Base-by-base conservation (phyloP, 2,797 vertebrate genomes). In the Paguma larvata region DNA sequence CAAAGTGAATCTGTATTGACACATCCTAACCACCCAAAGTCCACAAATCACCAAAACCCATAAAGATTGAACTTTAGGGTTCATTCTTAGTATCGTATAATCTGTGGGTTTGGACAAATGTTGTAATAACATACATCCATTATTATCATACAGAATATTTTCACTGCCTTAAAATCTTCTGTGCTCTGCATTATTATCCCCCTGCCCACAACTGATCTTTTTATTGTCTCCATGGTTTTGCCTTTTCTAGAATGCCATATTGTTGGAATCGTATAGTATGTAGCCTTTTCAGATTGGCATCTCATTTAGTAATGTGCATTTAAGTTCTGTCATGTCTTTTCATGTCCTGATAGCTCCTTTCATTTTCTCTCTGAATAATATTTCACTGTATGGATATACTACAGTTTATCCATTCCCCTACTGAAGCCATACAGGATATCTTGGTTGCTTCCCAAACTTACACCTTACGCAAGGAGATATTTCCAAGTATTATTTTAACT, bases 381-480 rank as follows among this genome's bases (percentile, higher is more conserved):
- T 27, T 30, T 30, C 10, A n/a, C 13, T 51, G 30, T 78, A 7
- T 34, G 30, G 32, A 68, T 68, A n/a, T 68, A 68, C 65, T 32
- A n/a, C 10, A 13, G 32, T 34, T 53, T 23, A 79, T 13, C 32
- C 48, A 79, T n/a, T 53, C 77, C 51, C 18, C 32, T n/a, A 53
- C 48, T 53, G 77, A 53, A 53, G 25, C 72, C 13, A 27, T 73
- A 14, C 30, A 73, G 19, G 10, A 79, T 48, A 79, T 79, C 32
- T 34, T 34, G 48, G 51, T 78, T n/a, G 46, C 32, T 79, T 79
- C 53, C 78, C 23, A 41, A 95, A 62, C 21, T 94, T 80, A 56
- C 72, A 46, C 25, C 89, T 95, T 63, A 77, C 85, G 25, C n/a
- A 77, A 95, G 68, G n/a, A 68, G 32, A 78, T 91, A 16, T 41